Base-by-base conservation (phyloP, 2,797 vertebrate species). In the Galago senegalensis region DNA sequence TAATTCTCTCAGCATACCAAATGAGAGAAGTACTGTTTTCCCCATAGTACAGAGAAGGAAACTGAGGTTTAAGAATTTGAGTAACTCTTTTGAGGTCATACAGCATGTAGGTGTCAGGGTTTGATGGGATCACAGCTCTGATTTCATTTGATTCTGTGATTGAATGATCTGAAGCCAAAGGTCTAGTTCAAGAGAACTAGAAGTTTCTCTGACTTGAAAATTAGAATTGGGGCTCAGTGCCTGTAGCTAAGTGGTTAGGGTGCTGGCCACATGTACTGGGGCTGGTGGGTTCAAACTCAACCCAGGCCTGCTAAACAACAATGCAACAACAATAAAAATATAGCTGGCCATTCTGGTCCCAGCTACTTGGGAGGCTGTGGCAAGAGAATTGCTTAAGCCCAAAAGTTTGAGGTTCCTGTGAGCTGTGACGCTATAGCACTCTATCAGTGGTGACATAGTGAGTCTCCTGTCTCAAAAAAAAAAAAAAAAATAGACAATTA, bases 191-290 rank as follows among this genome's bases (percentile, higher is more conserved):
- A 49, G 43, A 58, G 5, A 77, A 49, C 37, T 43, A 89, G 46
- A 12, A 67, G 12, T 87, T 93, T 84, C 49, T 95, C 14, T 91
- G 73, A 40, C 40, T 91, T 84, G 58, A 93, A 85, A n/a, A 90
- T 70, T 73, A 58, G 40, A 67, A 53, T 27, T 86, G 63, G 3
- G 29, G 49, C 49, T 53, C 49, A 53, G 49, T 53, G 14, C 40
- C 40, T 5, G 40, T 40, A 40, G 40, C 40, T 40, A 40, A 40
- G 40, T 40, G 40, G 40, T 40, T 40, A 40, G 40, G 40, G 40
- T 40, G 40, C 40, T 40, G 5, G 40, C 40, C 40, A 40, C 40
- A 40, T 40, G 40, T 40, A 40, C 40, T 40, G 40, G 40, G 40
- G 40, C 40, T 40, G 40, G 40, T 5, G 40, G 40, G 40, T 40